phyloP scores from a whole-genome alignment of 2,113 vertebrate genomes.

The Maccullochella peelii region DNA sequence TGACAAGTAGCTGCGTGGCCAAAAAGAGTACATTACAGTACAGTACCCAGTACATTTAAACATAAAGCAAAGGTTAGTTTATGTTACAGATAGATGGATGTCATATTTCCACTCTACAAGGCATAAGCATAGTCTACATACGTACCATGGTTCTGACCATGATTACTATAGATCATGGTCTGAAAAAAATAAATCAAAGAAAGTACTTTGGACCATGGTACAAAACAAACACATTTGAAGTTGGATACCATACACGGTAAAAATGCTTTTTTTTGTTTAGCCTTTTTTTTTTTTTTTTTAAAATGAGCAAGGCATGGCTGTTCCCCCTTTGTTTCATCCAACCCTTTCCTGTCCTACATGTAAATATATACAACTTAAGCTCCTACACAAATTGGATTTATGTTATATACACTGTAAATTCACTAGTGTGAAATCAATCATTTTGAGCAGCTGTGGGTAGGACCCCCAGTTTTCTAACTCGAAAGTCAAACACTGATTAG shows the following conservation, averaged over 20 bases:
- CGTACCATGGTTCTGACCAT: background rate
- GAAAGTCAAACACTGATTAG: background rate
- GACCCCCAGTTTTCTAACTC: background rate
- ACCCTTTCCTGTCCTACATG: background rate
- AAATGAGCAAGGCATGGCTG: background rate
- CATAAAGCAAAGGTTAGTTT: too few species aligned
- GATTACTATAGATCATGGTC: background rate
- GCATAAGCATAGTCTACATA: background rate
- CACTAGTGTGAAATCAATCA: background rate
- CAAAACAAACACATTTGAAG: background rate
- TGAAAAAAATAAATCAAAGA: background rate
- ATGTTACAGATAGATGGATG: background rate
- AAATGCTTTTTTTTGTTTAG: too few species aligned
- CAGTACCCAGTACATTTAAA: background rate
- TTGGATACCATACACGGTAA: background rate
- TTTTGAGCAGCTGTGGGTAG: conserved; percentile 7
- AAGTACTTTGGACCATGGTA: background rate
- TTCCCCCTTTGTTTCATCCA: background rate
- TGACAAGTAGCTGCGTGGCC: background rate
- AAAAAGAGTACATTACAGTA: background rate
- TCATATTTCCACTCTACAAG: background rate
- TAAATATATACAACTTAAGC: conserved; percentile 10
- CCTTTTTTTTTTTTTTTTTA: too few species aligned
- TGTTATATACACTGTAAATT: background rate
- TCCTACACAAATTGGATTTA: background rate